Percentiles rank a stretch among this genome's conserved stretches.
Conservation (phyloP, 2,113 vertebrate genomes). For the Turnix velox region DNA sequence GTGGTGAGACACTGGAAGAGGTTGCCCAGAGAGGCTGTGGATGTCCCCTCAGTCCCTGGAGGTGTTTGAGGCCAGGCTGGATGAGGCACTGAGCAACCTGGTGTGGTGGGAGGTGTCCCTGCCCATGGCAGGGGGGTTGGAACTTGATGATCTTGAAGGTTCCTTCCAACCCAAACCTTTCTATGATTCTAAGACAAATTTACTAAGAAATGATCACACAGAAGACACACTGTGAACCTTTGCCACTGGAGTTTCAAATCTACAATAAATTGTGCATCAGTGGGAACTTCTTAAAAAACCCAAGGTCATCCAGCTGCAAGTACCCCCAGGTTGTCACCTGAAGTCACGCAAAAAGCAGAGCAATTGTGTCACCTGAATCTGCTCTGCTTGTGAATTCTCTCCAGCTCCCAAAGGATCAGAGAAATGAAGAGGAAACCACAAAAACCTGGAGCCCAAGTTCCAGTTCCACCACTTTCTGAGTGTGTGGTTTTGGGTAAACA, state of each 20-base stretch:
- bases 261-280: background rate
- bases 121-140: too few species aligned
- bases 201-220: too few species aligned
- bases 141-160: too few species aligned
- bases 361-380: background rate
- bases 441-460: background rate
- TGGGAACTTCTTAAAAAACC: background rate
- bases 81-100: too few species aligned
- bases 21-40: too few species aligned
- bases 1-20: too few species aligned
- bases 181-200: too few species aligned
- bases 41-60: too few species aligned
- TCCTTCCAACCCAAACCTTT: too few species aligned
- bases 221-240: accelerated
- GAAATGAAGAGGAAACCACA: slow-evolving; percentile 4
- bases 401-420: background rate
- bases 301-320: background rate
- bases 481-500: background rate
- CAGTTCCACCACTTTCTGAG: background rate
- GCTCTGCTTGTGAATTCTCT: accelerated
- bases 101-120: too few species aligned
- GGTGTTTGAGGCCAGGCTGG: too few species aligned
- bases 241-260: background rate
- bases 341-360: background rate
- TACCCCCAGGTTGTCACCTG: background rate